Evolutionary conservation across 2,888 invertebrate species (phyloP).

Genomic region (Actias luna): DNA sequence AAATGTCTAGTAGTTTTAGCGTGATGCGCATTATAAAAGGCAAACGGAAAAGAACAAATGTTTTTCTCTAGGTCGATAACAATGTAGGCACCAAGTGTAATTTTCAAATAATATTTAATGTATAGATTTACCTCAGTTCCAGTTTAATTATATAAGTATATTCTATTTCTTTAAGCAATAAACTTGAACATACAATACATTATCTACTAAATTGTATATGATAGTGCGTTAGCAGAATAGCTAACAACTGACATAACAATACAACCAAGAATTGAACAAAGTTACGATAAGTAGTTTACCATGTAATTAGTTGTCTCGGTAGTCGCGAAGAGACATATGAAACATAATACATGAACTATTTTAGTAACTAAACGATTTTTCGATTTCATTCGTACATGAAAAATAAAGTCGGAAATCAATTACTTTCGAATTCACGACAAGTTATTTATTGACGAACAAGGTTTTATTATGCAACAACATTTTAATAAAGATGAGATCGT

Average conservation of each 20-base stretch:
- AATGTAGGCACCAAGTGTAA: too few relatives aligned
- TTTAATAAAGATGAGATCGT: conserved; percentile 62
- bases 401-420: conserved; percentile 41
- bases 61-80: too few relatives aligned
- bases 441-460: conserved; percentile 51
- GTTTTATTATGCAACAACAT: conserved; percentile 49
- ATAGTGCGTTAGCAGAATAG: conserved; percentile 42
- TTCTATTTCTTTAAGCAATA: background rate
- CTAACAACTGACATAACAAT: conserved; percentile 65
- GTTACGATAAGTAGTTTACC: conserved; percentile 78
- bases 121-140: too few relatives aligned
- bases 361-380: conserved; percentile 32
- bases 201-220: background rate
- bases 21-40: too few relatives aligned
- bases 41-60: too few relatives aligned
- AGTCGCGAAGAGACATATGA: conserved; percentile 42
- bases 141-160: too few relatives aligned
- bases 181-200: background rate
- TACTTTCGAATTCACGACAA: conserved; percentile 53
- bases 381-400: conserved; percentile 36
- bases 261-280: conserved; percentile 70
- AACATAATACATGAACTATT: conserved; percentile 46
- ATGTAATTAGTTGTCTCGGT: conserved; percentile 63
- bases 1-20: too few relatives aligned
- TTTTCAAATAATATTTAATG: too few relatives aligned